Evolutionary conservation across 2,888 invertebrate species (phyloP), one percentile per base, ranked within the genome.

Genomic region (Abscondita cerata): DNA sequence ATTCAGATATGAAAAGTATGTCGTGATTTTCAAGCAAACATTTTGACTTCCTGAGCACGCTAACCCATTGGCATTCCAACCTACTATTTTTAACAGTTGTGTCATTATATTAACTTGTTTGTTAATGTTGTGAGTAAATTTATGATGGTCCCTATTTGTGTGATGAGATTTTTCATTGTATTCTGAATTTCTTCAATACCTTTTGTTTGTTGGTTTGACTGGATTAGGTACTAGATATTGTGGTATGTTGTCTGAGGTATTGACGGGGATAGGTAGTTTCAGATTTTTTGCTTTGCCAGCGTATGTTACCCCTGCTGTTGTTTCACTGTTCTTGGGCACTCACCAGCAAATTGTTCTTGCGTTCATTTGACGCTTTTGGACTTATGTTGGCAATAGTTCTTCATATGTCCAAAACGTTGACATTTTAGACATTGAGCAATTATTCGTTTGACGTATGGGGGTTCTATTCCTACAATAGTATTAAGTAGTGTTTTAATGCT

Each of bases 301-400:
- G 31, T 31, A 31, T 31, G 31, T 31, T 31, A 31, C 9, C 31
- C 31, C 31, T 31, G 31, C 31, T 31, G 31, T 31, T 31, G 31
- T 31, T 31, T 31, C 31, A n/a, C n/a, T n/a, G n/a, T n/a, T n/a
- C 34, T 13, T 3, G 57, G 46, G n/a, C 48, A 57, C 33, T 52
- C 47, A 18, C 16, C 20, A 5, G 47, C 20, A 16, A 16, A 16
- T n/a, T 62, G 62, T 0, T 15, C 12, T 51, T 50, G 38, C 13
- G 54, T 48, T 18, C 62, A 62, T 41, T 54, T 52, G 11, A 62
- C 40, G 12, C 62, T 59, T 13, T 38, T 53, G 8, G 36, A 34
- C 1, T 9, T 48, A n/a, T 48, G 40, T 9, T 52, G 52, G 12
- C 62, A 59, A 19, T 38, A 59, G 20, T 56, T 56, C 15, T 59